A percentile compares a stretch with the other conserved stretches of the same genome.
Conservation (phyloP, 2,888 invertebrate genomes). For the Trypoxylon attenuatum region DNA sequence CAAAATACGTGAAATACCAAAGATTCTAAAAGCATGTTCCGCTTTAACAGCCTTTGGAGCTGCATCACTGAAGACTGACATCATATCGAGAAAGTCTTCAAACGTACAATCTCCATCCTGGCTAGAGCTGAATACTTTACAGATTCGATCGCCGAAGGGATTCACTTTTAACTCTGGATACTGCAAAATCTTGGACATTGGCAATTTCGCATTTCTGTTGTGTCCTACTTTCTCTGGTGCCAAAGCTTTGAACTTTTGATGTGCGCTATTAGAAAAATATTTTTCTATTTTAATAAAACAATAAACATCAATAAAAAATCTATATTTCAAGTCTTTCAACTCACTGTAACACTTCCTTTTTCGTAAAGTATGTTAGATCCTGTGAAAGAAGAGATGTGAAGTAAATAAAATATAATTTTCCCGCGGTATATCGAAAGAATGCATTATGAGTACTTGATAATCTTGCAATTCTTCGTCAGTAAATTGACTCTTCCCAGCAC, state of each 20-base stretch:
- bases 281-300: not conserved
- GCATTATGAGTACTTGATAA: slow-evolving; percentile 82
- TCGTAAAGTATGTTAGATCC: slow-evolving; percentile 95
- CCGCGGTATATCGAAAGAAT: not conserved
- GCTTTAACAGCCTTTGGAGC: slow-evolving; percentile 95
- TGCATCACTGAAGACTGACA: slow-evolving; percentile 94
- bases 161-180: slow-evolving; percentile 93
- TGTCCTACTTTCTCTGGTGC: slow-evolving; percentile 94
- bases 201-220: slow-evolving; percentile 89
- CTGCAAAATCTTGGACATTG: slow-evolving; percentile 88
- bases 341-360: slow-evolving; percentile 94
- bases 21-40: slow-evolving; percentile 96
- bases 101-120: slow-evolving; percentile 94
- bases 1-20: slow-evolving; percentile 79
- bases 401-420: not conserved
- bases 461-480: slow-evolving; percentile 92
- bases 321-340: slow-evolving; percentile 73
- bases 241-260: slow-evolving; percentile 91
- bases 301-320: slow-evolving; percentile 3
- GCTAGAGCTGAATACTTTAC: slow-evolving; percentile 92
- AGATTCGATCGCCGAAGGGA: slow-evolving; percentile 93
- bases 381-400: slow-evolving; percentile 69
- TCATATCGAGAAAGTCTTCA: slow-evolving; percentile 97
- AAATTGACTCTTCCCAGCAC: slow-evolving; percentile 89
- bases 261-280: slow-evolving; percentile 79